Percentiles rank a stretch among this genome's conserved stretches.
Conservation (phyloP, 2,888 invertebrate species). For the Orchesella flavescens region DNA sequence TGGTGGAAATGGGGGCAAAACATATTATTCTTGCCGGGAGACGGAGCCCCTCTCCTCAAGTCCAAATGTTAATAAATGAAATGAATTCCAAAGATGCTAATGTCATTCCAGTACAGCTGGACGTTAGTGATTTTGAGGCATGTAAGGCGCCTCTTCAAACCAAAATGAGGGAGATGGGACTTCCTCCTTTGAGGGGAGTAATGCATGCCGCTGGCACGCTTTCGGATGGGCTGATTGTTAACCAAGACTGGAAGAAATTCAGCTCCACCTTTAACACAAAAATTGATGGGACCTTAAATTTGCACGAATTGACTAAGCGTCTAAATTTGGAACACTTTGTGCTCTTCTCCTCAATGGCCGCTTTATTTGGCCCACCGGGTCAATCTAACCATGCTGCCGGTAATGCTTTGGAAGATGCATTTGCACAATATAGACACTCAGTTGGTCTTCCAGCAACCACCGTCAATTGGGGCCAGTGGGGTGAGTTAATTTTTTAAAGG, state of each 20-base stretch:
- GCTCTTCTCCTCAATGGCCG: conserved; percentile 44
- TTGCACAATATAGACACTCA: conserved; percentile 49
- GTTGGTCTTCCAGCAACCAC: conserved; percentile 54
- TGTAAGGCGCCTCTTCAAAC: background rate
- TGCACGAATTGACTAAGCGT: conserved; percentile 41
- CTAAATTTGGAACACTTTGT: conserved; percentile 57
- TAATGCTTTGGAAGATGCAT: conserved; percentile 58
- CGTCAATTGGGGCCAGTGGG: conserved; percentile 66
- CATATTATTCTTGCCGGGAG: conserved; percentile 5
- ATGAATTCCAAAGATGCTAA: background rate
- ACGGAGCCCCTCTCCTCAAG: too few relatives aligned
- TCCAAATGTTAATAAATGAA: conserved; percentile 24
- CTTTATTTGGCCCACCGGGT: conserved; percentile 33
- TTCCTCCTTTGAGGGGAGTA: conserved; percentile 8
- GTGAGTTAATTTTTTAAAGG: too few relatives aligned
- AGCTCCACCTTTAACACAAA: conserved; percentile 3
- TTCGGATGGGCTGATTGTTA: background rate
- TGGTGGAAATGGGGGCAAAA: conserved; percentile 4
- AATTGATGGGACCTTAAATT: conserved; percentile 57
- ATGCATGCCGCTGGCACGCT: conserved; percentile 36
- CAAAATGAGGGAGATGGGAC: background rate
- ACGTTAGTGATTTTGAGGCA: conserved; percentile 15
- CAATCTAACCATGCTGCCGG: conserved; percentile 49
- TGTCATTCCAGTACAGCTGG: background rate
- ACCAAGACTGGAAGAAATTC: too few relatives aligned